Evolutionary conservation across 2,888 invertebrate genomes (phyloP).

Genomic region (Suillia variegata): DNA sequence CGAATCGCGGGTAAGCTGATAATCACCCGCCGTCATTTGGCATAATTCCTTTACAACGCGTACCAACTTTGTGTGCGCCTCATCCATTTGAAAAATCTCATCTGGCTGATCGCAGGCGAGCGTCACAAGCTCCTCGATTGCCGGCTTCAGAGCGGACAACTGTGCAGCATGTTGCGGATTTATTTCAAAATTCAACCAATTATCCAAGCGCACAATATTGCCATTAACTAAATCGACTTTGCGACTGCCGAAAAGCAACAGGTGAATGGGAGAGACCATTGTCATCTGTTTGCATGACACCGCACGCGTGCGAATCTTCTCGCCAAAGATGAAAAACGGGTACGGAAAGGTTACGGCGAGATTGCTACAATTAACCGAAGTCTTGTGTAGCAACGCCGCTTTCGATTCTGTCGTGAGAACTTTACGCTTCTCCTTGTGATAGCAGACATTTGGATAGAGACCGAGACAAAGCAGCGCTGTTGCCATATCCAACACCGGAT

Average conservation of each 20-base stretch:
- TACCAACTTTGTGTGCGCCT: conserved; percentile 64
- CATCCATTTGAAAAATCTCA: conserved; percentile 66
- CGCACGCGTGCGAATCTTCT: conserved; percentile 94
- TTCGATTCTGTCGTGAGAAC: conserved; percentile 95
- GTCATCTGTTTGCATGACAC: conserved; percentile 96
- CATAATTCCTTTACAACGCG: conserved; percentile 76
- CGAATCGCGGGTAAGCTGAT: conserved; percentile 67
- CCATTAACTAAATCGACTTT: conserved; percentile 66
- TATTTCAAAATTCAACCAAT: conserved; percentile 93
- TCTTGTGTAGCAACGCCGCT: conserved; percentile 93
- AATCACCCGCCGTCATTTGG: conserved; percentile 76
- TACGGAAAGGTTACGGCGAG: conserved; percentile 84
- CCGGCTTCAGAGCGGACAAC: conserved; percentile 85
- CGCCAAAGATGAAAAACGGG: conserved; percentile 97
- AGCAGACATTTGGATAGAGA: conserved; percentile 95
- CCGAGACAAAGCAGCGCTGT: conserved; percentile 88
- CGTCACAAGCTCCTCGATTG: conserved; percentile 83
- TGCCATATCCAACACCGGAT: conserved; percentile 80
- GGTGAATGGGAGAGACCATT: conserved; percentile 92
- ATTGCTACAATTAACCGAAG: conserved; percentile 92
- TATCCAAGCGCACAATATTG: conserved; percentile 83
- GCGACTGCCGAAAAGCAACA: conserved; percentile 89
- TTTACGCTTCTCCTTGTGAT: conserved; percentile 93
- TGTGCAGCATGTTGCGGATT: conserved; percentile 77
- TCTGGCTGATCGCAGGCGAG: conserved; percentile 82